Percentiles rank a stretch among this genome's conserved stretches.
Conservation (phyloP, 2,888 invertebrate species). For the Halocaridina rubra region DNA sequence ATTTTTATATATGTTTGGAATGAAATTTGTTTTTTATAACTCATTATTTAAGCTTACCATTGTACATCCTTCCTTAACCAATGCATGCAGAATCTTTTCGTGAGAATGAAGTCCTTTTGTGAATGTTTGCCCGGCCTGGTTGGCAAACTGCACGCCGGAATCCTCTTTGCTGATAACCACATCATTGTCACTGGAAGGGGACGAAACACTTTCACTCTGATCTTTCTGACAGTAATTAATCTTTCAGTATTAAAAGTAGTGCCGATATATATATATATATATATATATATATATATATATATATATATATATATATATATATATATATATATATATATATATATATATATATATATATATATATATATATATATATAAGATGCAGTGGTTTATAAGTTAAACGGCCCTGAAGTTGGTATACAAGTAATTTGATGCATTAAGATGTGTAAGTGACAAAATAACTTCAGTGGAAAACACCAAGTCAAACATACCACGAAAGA, state of each 20-base stretch:
- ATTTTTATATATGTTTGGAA: too few relatives aligned
- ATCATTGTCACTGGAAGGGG: neutral
- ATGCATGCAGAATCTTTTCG: constrained; percentile 30
- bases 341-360: constrained; percentile 9
- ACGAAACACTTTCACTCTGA: too few relatives aligned
- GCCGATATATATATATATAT: too few relatives aligned
- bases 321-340: constrained; percentile 4
- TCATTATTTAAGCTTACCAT: constrained; percentile 28
- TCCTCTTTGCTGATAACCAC: constrained; percentile 32
- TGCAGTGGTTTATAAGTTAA: neutral
- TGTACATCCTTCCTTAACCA: constrained; percentile 46
- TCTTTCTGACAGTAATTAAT: too few relatives aligned
- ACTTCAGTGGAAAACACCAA: too few relatives aligned
- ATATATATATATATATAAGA: too few relatives aligned
- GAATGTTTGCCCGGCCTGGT: constrained; percentile 27
- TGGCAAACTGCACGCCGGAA: constrained; percentile 6
- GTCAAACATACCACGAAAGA: too few relatives aligned
- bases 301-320: constrained; percentile 12
- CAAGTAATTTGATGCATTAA: too few relatives aligned
- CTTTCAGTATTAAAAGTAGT: too few relatives aligned
- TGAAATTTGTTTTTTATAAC: too few relatives aligned
- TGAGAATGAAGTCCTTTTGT: constrained; percentile 7
- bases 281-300: neutral
- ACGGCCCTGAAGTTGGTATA: too few relatives aligned
- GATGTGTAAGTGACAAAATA: too few relatives aligned